Evolutionary conservation across 1,140 invertebrate genomes (phyloP).

Genomic region (Leptinotarsa lineolata): DNA sequence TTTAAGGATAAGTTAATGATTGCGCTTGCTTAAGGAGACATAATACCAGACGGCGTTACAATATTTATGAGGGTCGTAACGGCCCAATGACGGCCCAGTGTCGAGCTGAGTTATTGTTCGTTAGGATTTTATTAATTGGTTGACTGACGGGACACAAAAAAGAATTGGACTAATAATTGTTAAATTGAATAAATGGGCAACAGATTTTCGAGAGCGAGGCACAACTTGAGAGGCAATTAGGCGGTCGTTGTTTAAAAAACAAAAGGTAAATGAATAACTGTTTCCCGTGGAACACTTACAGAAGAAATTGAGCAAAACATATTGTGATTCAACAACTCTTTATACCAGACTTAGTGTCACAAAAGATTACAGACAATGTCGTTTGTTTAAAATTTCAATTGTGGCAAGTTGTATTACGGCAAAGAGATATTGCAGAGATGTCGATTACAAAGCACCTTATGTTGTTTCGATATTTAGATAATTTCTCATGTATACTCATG

Average conservation of each 20-base stretch:
- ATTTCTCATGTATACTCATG: too few relatives aligned
- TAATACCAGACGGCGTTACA: conserved; percentile 4
- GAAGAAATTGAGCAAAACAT: too few relatives aligned
- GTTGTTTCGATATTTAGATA: too few relatives aligned
- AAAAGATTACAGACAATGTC: too few relatives aligned
- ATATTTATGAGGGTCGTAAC: conserved; percentile 7
- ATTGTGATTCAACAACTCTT: too few relatives aligned
- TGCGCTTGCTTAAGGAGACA: not conserved
- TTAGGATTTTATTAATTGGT: not conserved
- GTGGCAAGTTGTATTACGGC: too few relatives aligned
- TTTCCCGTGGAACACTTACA: too few relatives aligned
- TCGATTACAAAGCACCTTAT: too few relatives aligned
- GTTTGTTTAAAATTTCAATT: too few relatives aligned
- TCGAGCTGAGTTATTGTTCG: conserved; percentile 1
- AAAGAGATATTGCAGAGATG: too few relatives aligned
- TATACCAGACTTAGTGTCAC: too few relatives aligned
- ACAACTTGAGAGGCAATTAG: conserved; percentile 11
- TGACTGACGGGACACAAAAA: conserved; percentile 2
- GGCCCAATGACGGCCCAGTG: not conserved
- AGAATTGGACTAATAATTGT: conserved; percentile 12
- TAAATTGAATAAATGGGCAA: conserved; percentile 18
- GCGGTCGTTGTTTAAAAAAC: not conserved
- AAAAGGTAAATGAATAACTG: not conserved
- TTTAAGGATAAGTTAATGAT: conserved; percentile 13
- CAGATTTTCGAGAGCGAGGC: conserved; percentile 8